A percentile compares a stretch with the other conserved stretches of the same genome.
Conservation (phyloP, 2,113 vertebrate species). For the Globicephala melas region DNA sequence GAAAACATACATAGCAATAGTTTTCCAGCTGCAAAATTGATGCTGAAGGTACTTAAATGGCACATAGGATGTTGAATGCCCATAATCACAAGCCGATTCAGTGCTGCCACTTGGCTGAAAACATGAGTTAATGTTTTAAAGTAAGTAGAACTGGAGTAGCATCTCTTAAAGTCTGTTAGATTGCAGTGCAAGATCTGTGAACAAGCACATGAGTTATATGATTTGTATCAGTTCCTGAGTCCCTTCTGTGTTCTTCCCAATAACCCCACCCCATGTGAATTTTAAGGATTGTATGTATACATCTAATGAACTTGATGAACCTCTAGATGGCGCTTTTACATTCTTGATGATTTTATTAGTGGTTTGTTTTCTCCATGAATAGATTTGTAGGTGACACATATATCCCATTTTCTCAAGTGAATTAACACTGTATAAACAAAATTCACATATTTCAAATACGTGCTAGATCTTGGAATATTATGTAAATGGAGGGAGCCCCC, state of each 20-base stretch:
- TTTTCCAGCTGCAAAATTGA: conserved; percentile 62
- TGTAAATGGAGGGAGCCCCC: neutral
- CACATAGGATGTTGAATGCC: conserved; percentile 56
- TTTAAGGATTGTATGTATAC: neutral
- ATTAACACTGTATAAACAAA: neutral
- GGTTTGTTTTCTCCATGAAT: neutral
- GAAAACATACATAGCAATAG: conserved; percentile 69
- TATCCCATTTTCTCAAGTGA: neutral
- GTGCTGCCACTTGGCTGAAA: conserved; percentile 57
- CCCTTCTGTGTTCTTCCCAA: neutral
- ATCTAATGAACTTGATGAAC: neutral
- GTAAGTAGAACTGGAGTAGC: conserved; percentile 2
- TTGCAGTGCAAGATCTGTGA: neutral
- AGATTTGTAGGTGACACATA: neutral
- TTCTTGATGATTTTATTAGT: neutral
- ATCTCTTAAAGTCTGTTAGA: neutral
- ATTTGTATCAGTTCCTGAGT: neutral
- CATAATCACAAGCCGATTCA: conserved; percentile 60
- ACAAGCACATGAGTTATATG: neutral
- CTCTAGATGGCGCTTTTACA: neutral
- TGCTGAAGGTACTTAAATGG: conserved; percentile 61
- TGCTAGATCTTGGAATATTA: neutral
- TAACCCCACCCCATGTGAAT: neutral
- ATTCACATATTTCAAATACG: neutral
- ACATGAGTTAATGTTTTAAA: conserved; percentile 53